Evolutionary conservation across 1,140 invertebrate species (phyloP), one percentile per base, ranked within the genome.

Genomic region (Microplitis mediator): DNA sequence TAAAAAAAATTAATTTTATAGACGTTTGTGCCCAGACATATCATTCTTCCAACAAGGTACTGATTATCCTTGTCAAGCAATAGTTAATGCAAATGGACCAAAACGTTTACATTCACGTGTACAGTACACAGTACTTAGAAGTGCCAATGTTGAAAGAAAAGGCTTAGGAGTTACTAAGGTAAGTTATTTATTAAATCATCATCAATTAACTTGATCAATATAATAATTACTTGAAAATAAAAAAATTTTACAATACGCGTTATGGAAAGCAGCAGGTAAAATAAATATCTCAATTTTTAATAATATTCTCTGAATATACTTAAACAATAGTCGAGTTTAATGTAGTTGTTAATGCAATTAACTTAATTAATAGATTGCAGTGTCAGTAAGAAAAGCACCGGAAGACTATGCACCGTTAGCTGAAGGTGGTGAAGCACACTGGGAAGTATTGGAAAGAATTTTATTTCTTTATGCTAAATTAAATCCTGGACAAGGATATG

Each of bases 381-480:
- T 88, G 73, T 87, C 89, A 3, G 85, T 90, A 13, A 91, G 91
- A 79, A 92, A 93, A 81, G 92, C 91, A 9, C 81, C 85, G 13
- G 93, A 94, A 79, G 94, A 95, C 84, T 96, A 96, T 81, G 91
- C 90, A 11, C 94, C 94, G 0, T 89, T 96, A 80, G 89, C 91
- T 6, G 92, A 94, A 81, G 95, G 95, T 0, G 90, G 92, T 74
- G 95, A 97, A 85, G 95, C 95, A 1, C 95, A 97, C 80, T 97
- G 95, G 97, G 97, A 99, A 88, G 97, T 99, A 6, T 94, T 99
- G 0, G 97, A 99, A 84, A 89, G 98, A 76, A 97, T 99, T 82
- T 88, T 99, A 32, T 99, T 99, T 84, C 89, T 99, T 4, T 99
- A 99, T 86, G 96, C 97, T 0, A 99, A 99, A 88, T 90, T 99